A percentile compares a stretch with the other conserved stretches of the same genome.
Evolutionary conservation across 1,140 invertebrate genomes (phyloP).

Genomic region (Ceratina japonica): DNA sequence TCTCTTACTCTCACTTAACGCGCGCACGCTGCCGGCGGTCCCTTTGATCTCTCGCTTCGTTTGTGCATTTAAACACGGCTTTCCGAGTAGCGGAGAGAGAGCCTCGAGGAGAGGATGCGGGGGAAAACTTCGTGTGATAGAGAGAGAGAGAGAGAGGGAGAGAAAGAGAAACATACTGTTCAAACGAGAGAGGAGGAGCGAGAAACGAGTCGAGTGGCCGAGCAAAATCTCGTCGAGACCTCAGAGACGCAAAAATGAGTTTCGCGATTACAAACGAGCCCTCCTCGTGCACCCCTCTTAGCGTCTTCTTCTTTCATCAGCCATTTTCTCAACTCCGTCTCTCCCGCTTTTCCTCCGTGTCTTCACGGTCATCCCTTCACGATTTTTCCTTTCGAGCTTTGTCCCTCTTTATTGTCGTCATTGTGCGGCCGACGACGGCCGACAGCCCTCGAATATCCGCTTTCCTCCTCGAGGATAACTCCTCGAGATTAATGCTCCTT

Average conservation of each 20-base stretch:
- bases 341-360: background rate
- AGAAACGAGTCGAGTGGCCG: constrained; percentile 66
- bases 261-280: constrained; percentile 69
- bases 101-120: constrained; percentile 32
- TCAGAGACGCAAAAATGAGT: constrained; percentile 64
- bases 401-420: constrained; percentile 61
- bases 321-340: background rate
- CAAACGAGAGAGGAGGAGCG: constrained; percentile 43
- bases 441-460: constrained; percentile 46
- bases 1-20: constrained; percentile 48
- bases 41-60: constrained; percentile 76
- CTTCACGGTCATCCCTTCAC: constrained; percentile 19
- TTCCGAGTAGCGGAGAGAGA: constrained; percentile 60
- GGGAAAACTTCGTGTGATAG: constrained; percentile 14
- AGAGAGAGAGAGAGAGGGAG: constrained; percentile 10
- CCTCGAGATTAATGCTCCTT: constrained; percentile 62
- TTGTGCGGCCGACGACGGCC: constrained; percentile 38
- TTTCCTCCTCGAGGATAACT: constrained; percentile 53
- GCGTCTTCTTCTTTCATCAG: background rate
- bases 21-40: constrained; percentile 55
- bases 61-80: constrained; percentile 76
- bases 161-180: constrained; percentile 27
- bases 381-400: constrained; percentile 43
- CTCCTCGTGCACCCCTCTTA: constrained; percentile 41
- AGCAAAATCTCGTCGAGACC: constrained; percentile 65